Percentiles rank a stretch among this genome's conserved stretches.
Conservation (phyloP, 1,140 invertebrate genomes). For the Drosophila repleta region DNA sequence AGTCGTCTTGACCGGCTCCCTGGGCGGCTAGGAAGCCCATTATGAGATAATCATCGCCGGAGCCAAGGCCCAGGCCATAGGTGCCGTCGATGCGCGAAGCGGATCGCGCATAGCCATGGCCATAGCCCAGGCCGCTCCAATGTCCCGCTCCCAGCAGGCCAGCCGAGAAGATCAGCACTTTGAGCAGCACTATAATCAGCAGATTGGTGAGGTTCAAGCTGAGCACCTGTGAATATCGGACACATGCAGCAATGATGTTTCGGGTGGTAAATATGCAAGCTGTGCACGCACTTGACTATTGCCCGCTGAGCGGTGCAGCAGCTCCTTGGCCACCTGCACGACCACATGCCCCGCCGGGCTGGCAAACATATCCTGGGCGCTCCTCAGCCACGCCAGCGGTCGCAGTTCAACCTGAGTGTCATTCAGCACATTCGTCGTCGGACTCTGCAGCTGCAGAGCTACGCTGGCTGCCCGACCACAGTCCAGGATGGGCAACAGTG, state of each 20-base stretch:
- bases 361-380: constrained; percentile 85
- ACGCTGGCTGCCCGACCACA: constrained; percentile 44
- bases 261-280: constrained; percentile 5
- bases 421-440: not conserved
- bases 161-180: constrained; percentile 91
- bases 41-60: constrained; percentile 88
- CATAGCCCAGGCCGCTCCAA: constrained; percentile 86
- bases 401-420: constrained; percentile 14
- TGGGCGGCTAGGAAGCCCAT: constrained; percentile 89
- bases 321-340: constrained; percentile 87
- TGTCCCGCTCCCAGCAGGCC: constrained; percentile 89
- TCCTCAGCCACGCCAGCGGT: constrained; percentile 84
- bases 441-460: constrained; percentile 23
- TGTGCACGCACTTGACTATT: constrained; percentile 85
- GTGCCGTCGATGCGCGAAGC: constrained; percentile 74
- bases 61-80: constrained; percentile 85
- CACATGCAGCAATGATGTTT: constrained; percentile 76
- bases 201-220: constrained; percentile 93
- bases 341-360: constrained; percentile 86
- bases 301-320: constrained; percentile 87
- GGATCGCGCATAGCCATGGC: constrained; percentile 83
- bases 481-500: constrained; percentile 5
- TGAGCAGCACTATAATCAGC: constrained; percentile 90
- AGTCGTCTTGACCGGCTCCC: constrained; percentile 87
- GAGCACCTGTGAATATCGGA: constrained; percentile 85